A percentile compares a stretch with the other conserved stretches of the same genome.
These are phyloP conservation scores for Excalfactoria chinensis DNA, from an alignment of 2,113 vertebrate species.

Conservation along the genomic window DNA sequence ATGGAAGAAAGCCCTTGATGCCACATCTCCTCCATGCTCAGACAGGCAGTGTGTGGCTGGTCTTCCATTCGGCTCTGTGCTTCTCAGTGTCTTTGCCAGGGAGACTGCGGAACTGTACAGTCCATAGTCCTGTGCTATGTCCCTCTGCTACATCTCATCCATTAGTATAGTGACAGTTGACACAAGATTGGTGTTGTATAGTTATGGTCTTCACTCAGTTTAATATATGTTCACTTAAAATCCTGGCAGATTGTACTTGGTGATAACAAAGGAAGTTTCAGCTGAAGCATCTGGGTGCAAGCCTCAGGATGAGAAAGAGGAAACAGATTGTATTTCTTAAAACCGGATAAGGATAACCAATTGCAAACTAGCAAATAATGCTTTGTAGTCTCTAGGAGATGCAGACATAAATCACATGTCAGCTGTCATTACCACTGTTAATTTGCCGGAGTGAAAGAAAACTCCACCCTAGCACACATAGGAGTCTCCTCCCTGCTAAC, in stretches of 20 bases:
- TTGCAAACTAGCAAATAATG: neutral
- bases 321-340: neutral
- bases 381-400: neutral
- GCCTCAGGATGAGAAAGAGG: neutral
- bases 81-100: neutral
- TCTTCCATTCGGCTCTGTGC: neutral
- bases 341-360: neutral
- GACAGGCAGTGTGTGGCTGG: neutral
- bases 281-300: neutral
- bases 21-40: neutral
- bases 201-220: neutral
- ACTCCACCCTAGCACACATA: neutral
- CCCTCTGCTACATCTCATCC: neutral
- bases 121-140: fast-evolving
- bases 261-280: neutral
- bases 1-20: neutral
- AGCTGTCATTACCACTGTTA: neutral
- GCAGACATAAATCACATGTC: neutral
- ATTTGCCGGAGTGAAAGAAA: neutral
- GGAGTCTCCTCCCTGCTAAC: neutral
- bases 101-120: fast-evolving
- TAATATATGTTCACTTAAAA: neutral
- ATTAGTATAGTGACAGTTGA: neutral
- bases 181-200: neutral
- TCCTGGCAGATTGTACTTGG: neutral